Evolutionary conservation across 2,888 invertebrate genomes (phyloP).

Genomic region (Pristionchus exspectatus): DNA sequence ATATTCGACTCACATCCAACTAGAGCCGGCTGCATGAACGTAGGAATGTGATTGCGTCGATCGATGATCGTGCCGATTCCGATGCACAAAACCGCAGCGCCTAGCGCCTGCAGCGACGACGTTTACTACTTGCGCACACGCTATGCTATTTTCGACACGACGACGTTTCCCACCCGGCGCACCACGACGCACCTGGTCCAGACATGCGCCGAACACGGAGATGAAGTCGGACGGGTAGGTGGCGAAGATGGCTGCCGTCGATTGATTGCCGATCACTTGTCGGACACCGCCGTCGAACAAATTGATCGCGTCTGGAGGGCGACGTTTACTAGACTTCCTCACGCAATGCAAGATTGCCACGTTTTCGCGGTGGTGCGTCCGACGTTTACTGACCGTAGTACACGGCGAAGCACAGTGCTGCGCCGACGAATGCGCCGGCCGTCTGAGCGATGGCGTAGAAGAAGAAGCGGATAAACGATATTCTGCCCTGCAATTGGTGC

Average conservation of each 20-base stretch:
- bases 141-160: slow-evolving; percentile 45
- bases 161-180: neutral
- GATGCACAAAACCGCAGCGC: slow-evolving; percentile 72
- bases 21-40: slow-evolving; percentile 71
- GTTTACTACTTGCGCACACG: neutral
- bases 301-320: slow-evolving; percentile 75
- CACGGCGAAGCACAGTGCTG: slow-evolving; percentile 81
- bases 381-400: slow-evolving; percentile 80
- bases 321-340: neutral
- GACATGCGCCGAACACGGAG: slow-evolving; percentile 80
- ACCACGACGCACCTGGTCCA: slow-evolving; percentile 81
- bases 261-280: slow-evolving; percentile 77
- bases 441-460: slow-evolving; percentile 82
- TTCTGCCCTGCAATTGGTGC: slow-evolving; percentile 54
- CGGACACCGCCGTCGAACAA: slow-evolving; percentile 79
- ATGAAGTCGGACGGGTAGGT: slow-evolving; percentile 82
- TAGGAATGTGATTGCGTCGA: slow-evolving; percentile 72
- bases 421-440: slow-evolving; percentile 81
- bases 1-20: slow-evolving; percentile 60
- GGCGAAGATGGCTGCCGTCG: slow-evolving; percentile 82
- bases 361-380: too few species aligned
- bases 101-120: slow-evolving; percentile 61
- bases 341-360: neutral
- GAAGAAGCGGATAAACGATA: slow-evolving; percentile 74
- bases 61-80: slow-evolving; percentile 71